phyloP scores from a whole-genome alignment of 1,140 invertebrate genomes.

The Aphis craccivora region DNA sequence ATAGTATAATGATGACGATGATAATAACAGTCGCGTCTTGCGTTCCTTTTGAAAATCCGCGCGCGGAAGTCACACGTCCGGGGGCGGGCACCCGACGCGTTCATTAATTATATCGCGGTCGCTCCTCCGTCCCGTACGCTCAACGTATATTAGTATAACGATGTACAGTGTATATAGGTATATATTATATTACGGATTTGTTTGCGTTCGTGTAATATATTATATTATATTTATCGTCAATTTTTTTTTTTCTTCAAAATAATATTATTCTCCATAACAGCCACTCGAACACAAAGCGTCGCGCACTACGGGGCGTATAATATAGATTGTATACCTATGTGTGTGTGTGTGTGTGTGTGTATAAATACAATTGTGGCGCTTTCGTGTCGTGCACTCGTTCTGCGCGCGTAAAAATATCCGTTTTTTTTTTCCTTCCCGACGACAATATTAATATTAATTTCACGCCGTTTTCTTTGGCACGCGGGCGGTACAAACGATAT shows the following conservation, averaged over 20 bases:
- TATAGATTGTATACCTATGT: no score
- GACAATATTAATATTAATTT: constrained; percentile 13
- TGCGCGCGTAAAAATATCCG: background rate
- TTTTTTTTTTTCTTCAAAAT: background rate
- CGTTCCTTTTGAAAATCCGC: constrained; percentile 15
- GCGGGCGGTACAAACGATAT: background rate
- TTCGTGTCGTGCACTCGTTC: background rate
- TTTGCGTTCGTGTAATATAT: background rate
- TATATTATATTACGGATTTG: constrained; percentile 2
- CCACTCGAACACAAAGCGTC: constrained; percentile 30
- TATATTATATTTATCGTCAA: background rate
- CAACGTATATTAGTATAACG: background rate
- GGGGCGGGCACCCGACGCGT: constrained; percentile 21
- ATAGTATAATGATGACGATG: background rate
- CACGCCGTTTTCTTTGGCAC: background rate
- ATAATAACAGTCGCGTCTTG: background rate
- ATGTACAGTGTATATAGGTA: background rate
- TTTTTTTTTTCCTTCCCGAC: background rate
- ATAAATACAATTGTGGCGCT: background rate
- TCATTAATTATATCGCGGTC: constrained; percentile 47
- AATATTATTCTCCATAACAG: background rate
- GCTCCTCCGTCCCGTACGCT: background rate
- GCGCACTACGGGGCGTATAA: background rate
- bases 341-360: no score
- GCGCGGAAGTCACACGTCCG: constrained; percentile 54